phyloP scores from a whole-genome alignment of 2,113 vertebrate genomes.

The Noturus placidus region DNA sequence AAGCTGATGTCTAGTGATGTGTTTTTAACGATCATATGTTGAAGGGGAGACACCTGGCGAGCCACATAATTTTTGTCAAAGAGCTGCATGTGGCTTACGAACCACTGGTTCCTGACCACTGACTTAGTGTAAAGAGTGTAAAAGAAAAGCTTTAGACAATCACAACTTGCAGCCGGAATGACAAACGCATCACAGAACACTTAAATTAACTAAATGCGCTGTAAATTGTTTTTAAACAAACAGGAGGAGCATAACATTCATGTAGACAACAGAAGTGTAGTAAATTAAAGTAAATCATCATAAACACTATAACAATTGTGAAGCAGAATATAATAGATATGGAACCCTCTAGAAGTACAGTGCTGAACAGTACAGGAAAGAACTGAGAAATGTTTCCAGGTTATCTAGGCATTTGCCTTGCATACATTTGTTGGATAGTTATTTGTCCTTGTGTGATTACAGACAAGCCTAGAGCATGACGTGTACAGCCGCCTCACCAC shows the following conservation, averaged over 20 bases:
- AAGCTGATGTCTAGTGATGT: too few species aligned
- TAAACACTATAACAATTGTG: background rate
- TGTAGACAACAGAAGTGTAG: background rate
- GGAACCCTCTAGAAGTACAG: background rate
- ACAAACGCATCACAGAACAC: background rate
- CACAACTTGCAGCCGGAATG: background rate
- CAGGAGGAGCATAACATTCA: background rate
- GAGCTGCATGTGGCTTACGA: too few species aligned
- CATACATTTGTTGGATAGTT: background rate
- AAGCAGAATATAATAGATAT: background rate
- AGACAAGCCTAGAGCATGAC: constrained; percentile 94
- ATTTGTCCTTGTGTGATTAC: background rate
- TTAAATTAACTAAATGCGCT: background rate
- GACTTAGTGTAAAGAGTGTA: too few species aligned
- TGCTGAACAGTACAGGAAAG: background rate
- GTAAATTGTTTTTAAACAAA: too few species aligned
- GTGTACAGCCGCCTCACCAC: constrained; percentile 92
- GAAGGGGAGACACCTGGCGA: too few species aligned
- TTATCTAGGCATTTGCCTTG: background rate
- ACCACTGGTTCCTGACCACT: background rate
- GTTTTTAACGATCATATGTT: too few species aligned
- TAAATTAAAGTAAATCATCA: background rate
- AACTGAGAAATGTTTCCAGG: background rate
- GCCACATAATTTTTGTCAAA: too few species aligned
- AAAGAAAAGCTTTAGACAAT: background rate